Conservation (phyloP, 2,113 vertebrate species). For the Corythaixoides concolor region DNA sequence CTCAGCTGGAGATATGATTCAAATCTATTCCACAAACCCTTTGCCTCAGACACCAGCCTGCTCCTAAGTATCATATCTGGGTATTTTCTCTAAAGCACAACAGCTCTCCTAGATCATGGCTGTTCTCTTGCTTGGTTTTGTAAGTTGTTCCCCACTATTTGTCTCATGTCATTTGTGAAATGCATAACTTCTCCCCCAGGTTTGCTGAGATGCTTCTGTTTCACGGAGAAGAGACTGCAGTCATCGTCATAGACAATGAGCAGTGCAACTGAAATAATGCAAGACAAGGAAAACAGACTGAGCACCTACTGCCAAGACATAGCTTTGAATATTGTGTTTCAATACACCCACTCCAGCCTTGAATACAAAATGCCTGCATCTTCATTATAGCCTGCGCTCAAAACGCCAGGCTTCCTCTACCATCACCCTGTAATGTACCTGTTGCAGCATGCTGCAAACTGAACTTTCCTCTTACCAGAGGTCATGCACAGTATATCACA, state of each 20-base stretch:
- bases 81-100: neutral
- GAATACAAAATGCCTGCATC: neutral
- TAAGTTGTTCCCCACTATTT: neutral
- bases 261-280: neutral
- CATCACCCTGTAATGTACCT: neutral
- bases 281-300: neutral
- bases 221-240: neutral
- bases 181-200: neutral
- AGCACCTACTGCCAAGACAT: neutral
- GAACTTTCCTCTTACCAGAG: neutral
- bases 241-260: fast-evolving
- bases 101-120: neutral
- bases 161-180: neutral
- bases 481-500: neutral
- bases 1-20: neutral
- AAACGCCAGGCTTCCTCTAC: neutral
- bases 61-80: neutral
- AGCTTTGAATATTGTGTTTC: neutral
- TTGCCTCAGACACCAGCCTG: neutral
- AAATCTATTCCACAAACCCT: neutral
- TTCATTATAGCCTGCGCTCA: neutral
- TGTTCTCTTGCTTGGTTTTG: neutral
- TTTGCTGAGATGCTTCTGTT: neutral
- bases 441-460: neutral
- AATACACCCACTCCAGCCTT: neutral